Percentiles rank a stretch among this genome's conserved stretches.
Evolutionary conservation across 1,140 invertebrate species (phyloP).

Genomic region (Tenebrio molitor): DNA sequence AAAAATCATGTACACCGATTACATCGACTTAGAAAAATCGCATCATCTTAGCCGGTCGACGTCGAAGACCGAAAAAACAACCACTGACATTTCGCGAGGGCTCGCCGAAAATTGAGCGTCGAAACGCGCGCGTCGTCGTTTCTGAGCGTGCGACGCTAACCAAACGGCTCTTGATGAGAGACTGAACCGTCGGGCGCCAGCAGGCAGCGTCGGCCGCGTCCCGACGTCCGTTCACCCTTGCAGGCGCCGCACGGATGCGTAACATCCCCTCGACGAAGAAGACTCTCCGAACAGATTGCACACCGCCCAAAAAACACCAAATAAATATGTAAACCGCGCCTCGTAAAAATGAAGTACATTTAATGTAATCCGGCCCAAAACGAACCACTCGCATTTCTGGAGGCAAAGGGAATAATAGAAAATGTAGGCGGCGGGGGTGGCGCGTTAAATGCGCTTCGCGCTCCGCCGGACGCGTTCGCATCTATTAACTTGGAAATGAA

Average conservation of each 20-base stretch:
- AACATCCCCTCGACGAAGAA: conserved; percentile 37
- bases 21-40: conserved; percentile 9
- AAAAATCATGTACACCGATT: conserved; percentile 14
- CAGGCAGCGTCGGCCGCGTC: conserved; percentile 36
- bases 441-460: background rate
- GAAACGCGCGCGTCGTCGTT: conserved; percentile 24
- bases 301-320: no score
- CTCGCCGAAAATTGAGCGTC: conserved; percentile 2
- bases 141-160: conserved; percentile 31
- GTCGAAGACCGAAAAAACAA: background rate
- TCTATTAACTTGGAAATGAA: background rate
- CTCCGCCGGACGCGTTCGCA: background rate
- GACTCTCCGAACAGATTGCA: conserved; percentile 24
- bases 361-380: no score
- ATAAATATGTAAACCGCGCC: background rate
- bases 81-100: conserved; percentile 2
- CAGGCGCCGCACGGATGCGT: conserved; percentile 50
- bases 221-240: conserved; percentile 50
- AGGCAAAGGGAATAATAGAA: background rate
- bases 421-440: background rate
- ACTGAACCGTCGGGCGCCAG: conserved; percentile 43
- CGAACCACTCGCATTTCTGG: no score
- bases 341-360: conserved; percentile 6
- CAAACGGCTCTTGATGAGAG: conserved; percentile 12
- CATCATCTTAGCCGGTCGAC: background rate